These are phyloP conservation scores for Eonycteris spelaea DNA, from an alignment of 2,113 vertebrate genomes.

Conservation along the genomic window DNA sequence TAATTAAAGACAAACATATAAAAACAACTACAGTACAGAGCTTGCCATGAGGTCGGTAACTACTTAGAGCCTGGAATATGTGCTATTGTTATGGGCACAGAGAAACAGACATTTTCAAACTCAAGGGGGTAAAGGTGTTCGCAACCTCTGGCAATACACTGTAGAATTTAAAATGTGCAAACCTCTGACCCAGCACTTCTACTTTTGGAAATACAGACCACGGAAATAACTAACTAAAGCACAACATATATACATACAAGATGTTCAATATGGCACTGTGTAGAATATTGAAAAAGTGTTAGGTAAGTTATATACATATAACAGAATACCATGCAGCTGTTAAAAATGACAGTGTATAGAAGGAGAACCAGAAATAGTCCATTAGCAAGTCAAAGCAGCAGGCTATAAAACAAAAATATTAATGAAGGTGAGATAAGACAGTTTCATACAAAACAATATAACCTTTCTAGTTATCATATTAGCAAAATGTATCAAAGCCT, in stretches of 20 bases:
- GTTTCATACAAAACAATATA: neutral
- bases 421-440: neutral
- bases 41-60: neutral
- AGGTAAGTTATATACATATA: neutral
- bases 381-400: neutral
- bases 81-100: neutral
- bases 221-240: neutral
- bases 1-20: neutral
- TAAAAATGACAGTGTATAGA: neutral
- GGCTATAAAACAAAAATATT: neutral
- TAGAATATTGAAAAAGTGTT: neutral
- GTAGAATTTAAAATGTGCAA: neutral
- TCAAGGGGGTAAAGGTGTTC: neutral
- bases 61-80: neutral
- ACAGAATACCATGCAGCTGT: neutral
- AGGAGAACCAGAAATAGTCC: neutral
- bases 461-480: neutral
- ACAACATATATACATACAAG: neutral
- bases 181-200: neutral
- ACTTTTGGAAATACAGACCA: neutral
- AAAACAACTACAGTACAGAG: neutral
- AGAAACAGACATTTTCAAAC: constrained; percentile 1
- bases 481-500: neutral
- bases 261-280: neutral
- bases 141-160: neutral